Percentiles rank a stretch among this genome's conserved stretches.
phyloP scores from a whole-genome alignment of 2,888 invertebrate genomes.

The Onthophagus sagittarius region DNA sequence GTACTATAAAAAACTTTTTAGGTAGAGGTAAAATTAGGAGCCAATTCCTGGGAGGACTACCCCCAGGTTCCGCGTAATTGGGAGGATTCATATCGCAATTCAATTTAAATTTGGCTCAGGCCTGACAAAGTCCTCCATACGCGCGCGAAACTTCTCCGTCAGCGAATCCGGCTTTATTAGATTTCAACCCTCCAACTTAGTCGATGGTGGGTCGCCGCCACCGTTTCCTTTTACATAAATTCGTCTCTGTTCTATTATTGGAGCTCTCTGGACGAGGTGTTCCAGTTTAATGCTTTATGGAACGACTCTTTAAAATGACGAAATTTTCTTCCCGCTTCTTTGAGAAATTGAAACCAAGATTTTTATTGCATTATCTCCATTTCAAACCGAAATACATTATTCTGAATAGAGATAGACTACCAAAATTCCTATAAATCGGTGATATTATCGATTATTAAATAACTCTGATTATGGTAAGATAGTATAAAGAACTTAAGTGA shows the following conservation, averaged over 20 bases:
- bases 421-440: no score
- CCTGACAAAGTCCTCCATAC: background rate
- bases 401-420: no score
- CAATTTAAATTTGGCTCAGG: background rate
- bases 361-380: background rate
- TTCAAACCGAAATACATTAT: background rate
- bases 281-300: background rate
- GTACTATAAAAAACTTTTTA: background rate
- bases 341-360: background rate
- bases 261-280: background rate
- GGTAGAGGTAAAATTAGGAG: background rate
- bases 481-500: no score
- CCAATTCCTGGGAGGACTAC: background rate
- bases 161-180: background rate
- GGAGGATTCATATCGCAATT: background rate
- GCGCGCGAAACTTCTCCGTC: background rate
- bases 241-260: background rate
- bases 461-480: no score
- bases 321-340: background rate
- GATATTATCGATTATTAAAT: no score
- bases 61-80: background rate
- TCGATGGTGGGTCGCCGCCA: background rate
- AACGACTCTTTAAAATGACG: background rate
- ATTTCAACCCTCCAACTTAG: background rate
- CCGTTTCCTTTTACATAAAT: background rate